Conservation (phyloP, 2,888 invertebrate genomes). For the Toxonevra muliebris region DNA sequence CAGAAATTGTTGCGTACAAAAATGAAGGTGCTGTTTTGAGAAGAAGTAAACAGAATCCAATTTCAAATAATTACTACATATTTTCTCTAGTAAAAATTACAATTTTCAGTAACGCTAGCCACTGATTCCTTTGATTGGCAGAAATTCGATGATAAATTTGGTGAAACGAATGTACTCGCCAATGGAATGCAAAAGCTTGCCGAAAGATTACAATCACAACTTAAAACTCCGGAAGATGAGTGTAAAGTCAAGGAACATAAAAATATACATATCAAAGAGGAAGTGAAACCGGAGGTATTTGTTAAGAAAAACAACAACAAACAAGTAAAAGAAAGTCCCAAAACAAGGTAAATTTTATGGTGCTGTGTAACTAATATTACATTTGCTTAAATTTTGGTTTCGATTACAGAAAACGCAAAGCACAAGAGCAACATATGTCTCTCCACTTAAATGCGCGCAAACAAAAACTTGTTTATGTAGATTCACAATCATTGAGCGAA, state of each 20-base stretch:
- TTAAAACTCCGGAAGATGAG: neutral
- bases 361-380: neutral
- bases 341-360: slow-evolving; percentile 37
- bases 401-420: slow-evolving; percentile 51
- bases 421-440: slow-evolving; percentile 46
- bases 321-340: slow-evolving; percentile 33
- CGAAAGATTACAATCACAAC: slow-evolving; percentile 21
- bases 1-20: slow-evolving; percentile 57
- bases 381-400: slow-evolving; percentile 1
- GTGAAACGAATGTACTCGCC: slow-evolving; percentile 26
- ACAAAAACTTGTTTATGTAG: slow-evolving; percentile 49
- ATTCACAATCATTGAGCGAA: slow-evolving; percentile 52
- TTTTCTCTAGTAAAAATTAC: neutral
- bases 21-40: slow-evolving; percentile 52
- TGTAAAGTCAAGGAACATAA: neutral
- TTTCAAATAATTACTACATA: neutral
- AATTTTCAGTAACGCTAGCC: slow-evolving; percentile 48
- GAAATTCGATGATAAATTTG: slow-evolving; percentile 38
- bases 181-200: slow-evolving; percentile 37
- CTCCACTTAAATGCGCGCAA: slow-evolving; percentile 40
- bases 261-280: neutral
- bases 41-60: slow-evolving; percentile 47
- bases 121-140: slow-evolving; percentile 47
- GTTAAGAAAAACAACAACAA: slow-evolving; percentile 11
- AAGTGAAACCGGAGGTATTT: neutral